phyloP scores from a whole-genome alignment of 2,888 invertebrate genomes.

The Mamestra brassicae region DNA sequence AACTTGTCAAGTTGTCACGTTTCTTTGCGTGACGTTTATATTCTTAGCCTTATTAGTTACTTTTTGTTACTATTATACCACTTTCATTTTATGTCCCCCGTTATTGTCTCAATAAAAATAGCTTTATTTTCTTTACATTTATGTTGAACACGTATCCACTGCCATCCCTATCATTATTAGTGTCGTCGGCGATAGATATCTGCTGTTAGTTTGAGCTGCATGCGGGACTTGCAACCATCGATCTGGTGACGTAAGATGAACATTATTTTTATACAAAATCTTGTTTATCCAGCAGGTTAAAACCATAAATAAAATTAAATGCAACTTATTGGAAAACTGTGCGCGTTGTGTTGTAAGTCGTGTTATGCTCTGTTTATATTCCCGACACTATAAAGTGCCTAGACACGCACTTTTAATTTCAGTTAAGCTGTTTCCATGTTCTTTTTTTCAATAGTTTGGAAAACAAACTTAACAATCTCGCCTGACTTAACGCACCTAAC shows the following conservation, averaged over 20 bases:
- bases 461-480: slow-evolving; percentile 22
- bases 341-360: slow-evolving; percentile 30
- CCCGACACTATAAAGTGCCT: background rate
- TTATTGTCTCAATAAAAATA: slow-evolving; percentile 47
- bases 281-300: background rate
- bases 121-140: slow-evolving; percentile 38
- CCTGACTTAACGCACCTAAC: slow-evolving; percentile 48
- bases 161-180: slow-evolving; percentile 58
- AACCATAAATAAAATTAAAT: slow-evolving; percentile 7
- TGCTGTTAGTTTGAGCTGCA: slow-evolving; percentile 12
- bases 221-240: slow-evolving; percentile 27
- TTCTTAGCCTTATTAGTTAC: slow-evolving; percentile 22
- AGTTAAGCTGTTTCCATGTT: slow-evolving; percentile 11
- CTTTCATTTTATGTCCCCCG: slow-evolving; percentile 36
- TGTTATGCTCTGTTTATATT: slow-evolving; percentile 6
- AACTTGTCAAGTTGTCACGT: slow-evolving; percentile 6
- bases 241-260: slow-evolving; percentile 22
- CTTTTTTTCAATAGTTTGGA: slow-evolving; percentile 6
- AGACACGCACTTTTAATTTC: background rate
- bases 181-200: slow-evolving; percentile 28
- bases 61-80: slow-evolving; percentile 39
- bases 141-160: slow-evolving; percentile 46
- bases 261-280: slow-evolving; percentile 7
- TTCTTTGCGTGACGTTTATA: slow-evolving; percentile 18
- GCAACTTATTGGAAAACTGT: slow-evolving; percentile 11